These are phyloP conservation scores for Mycetomoellerius zeteki DNA, from an alignment of 1,140 invertebrate species.

Conservation along the genomic window DNA sequence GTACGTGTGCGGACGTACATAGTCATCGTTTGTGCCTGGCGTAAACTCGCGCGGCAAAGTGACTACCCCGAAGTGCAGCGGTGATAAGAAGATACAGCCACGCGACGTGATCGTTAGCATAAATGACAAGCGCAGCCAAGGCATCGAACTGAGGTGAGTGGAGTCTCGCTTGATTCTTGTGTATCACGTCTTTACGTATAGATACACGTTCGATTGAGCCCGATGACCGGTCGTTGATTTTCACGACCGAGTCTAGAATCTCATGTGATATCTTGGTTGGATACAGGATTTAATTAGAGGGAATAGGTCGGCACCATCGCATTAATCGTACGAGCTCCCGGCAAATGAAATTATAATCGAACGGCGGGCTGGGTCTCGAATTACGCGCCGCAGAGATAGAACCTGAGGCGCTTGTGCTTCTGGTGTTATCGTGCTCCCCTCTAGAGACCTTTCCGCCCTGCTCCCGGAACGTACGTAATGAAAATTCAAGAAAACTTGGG, in stretches of 20 bases:
- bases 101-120: conserved; percentile 83
- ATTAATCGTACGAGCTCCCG: conserved; percentile 64
- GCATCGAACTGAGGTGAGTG: conserved; percentile 81
- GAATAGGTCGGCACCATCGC: conserved; percentile 38
- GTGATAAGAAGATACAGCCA: conserved; percentile 79
- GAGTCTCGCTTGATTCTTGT: background rate
- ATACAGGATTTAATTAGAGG: conserved; percentile 69
- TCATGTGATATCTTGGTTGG: conserved; percentile 3
- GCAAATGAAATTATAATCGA: conserved; percentile 70
- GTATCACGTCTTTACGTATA: too few relatives aligned
- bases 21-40: conserved; percentile 50
- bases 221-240: conserved; percentile 20
- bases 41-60: conserved; percentile 78
- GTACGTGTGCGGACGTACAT: conserved; percentile 45
- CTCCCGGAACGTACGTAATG: conserved; percentile 41
- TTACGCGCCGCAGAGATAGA: conserved; percentile 55
- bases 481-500: conserved; percentile 60
- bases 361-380: conserved; percentile 8
- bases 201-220: background rate
- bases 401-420: conserved; percentile 55
- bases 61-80: conserved; percentile 81
- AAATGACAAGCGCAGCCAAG: conserved; percentile 79
- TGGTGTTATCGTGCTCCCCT: conserved; percentile 38
- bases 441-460: conserved; percentile 46
- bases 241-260: background rate